phyloP scores from a whole-genome alignment of 2,888 invertebrate species.

The Heliconius cydno region DNA sequence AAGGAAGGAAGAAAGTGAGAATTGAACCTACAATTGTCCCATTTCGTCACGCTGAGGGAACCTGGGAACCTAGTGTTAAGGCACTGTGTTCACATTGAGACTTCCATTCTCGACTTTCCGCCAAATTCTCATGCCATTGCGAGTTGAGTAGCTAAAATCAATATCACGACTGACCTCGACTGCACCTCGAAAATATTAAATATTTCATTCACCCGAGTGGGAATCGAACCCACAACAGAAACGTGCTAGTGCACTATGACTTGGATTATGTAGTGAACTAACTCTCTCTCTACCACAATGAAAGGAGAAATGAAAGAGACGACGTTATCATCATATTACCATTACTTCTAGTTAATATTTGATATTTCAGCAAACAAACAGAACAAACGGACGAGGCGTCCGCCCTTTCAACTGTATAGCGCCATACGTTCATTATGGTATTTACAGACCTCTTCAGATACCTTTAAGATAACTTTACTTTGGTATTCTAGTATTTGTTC shows the following conservation, averaged over 20 bases:
- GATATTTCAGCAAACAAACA: constrained; percentile 10
- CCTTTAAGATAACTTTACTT: constrained; percentile 27
- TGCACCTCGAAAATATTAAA: too few species aligned
- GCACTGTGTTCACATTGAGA: too few species aligned
- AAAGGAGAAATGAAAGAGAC: neutral
- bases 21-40: neutral
- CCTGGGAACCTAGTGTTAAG: too few species aligned
- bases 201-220: too few species aligned
- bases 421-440: constrained; percentile 26
- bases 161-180: too few species aligned
- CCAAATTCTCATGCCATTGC: too few species aligned
- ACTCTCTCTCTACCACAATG: neutral
- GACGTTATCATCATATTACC: neutral
- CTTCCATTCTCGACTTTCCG: too few species aligned
- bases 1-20: too few species aligned
- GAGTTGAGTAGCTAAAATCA: too few species aligned
- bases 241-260: too few species aligned
- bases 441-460: constrained; percentile 30
- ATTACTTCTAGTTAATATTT: neutral
- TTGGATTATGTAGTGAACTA: too few species aligned
- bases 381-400: neutral
- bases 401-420: neutral
- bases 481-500: constrained; percentile 6
- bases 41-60: neutral
- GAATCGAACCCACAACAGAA: too few species aligned